phyloP scores from a whole-genome alignment of 2,888 invertebrate genomes.

The Cryptocheilus praepositus region DNA sequence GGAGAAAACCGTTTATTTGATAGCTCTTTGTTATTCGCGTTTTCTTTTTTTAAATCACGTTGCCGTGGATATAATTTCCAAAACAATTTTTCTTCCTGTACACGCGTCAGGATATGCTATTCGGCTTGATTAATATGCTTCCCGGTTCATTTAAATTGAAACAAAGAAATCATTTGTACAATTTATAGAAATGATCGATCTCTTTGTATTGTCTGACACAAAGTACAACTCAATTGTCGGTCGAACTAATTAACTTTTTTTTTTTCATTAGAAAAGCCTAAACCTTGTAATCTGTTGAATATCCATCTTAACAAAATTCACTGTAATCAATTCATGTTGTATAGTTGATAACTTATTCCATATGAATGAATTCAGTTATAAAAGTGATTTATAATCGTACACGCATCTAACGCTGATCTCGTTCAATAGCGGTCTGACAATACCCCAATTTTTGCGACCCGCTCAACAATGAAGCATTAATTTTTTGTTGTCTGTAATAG shows the following conservation, averaged over 20 bases:
- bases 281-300: conserved; percentile 9
- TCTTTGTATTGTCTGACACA: conserved; percentile 35
- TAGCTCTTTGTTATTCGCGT: background rate
- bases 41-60: conserved; percentile 12
- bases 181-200: conserved; percentile 28
- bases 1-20: conserved; percentile 16
- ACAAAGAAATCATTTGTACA: conserved; percentile 30
- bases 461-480: conserved; percentile 17
- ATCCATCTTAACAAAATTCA: conserved; percentile 21
- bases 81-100: conserved; percentile 33
- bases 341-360: conserved; percentile 31
- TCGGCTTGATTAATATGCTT: conserved; percentile 24
- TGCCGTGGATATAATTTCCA: conserved; percentile 34
- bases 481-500: conserved; percentile 15
- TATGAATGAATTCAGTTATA: conserved; percentile 25
- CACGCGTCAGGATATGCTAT: conserved; percentile 31
- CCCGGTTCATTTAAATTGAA: conserved; percentile 16
- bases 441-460: conserved; percentile 14
- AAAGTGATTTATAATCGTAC: conserved; percentile 26
- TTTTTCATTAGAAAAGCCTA: conserved; percentile 6
- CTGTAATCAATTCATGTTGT: conserved; percentile 25
- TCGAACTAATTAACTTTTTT: conserved; percentile 23
- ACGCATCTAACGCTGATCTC: conserved; percentile 18
- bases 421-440: conserved; percentile 18
- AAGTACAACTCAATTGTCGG: conserved; percentile 18